A percentile compares a stretch with the other conserved stretches of the same genome.
Evolutionary conservation across 2,797 vertebrate species (phyloP).

Genomic region (Chloroceryle amazona): DNA sequence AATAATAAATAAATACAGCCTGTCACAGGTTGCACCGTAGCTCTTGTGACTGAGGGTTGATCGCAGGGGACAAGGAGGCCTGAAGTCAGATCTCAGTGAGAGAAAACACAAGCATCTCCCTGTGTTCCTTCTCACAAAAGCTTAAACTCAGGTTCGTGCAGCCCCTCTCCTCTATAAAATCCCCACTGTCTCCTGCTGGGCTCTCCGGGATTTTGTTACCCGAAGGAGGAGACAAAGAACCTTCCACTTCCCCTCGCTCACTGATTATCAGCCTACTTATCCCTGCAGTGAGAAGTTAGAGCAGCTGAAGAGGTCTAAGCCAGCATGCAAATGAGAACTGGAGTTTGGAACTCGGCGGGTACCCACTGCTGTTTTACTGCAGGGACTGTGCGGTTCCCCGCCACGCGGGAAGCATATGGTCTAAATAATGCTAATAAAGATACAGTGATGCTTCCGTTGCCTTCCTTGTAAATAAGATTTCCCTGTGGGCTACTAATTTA

Average conservation of each 20-base stretch:
- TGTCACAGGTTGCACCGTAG: not conserved
- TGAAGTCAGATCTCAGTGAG: not conserved
- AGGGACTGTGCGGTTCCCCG: not conserved
- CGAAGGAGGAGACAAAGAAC: not conserved
- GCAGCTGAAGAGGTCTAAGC: not conserved
- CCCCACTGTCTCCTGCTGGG: rapidly evolving
- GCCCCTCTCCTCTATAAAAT: not conserved
- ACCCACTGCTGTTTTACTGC: conserved; percentile 31
- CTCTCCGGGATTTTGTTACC: not conserved
- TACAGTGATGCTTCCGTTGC: conserved; percentile 31
- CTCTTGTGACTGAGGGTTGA: not conserved
- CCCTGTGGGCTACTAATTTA: conserved; percentile 23
- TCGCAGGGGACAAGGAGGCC: not conserved
- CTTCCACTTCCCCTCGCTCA: rapidly evolving
- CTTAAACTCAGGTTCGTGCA: not conserved
- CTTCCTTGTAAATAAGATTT: conserved; percentile 64
- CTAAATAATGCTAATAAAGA: conserved; percentile 38
- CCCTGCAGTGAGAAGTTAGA: not conserved
- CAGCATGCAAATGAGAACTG: not conserved
- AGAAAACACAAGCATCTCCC: not conserved
- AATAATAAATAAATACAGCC: too few species aligned
- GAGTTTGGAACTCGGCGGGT: not conserved
- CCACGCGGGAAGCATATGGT: conserved; percentile 2
- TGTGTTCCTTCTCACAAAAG: not conserved
- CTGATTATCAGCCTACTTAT: not conserved